These are phyloP conservation scores for Paramisgurnus dabryanus DNA, from an alignment of 2,113 vertebrate genomes.

Conservation along the genomic window DNA sequence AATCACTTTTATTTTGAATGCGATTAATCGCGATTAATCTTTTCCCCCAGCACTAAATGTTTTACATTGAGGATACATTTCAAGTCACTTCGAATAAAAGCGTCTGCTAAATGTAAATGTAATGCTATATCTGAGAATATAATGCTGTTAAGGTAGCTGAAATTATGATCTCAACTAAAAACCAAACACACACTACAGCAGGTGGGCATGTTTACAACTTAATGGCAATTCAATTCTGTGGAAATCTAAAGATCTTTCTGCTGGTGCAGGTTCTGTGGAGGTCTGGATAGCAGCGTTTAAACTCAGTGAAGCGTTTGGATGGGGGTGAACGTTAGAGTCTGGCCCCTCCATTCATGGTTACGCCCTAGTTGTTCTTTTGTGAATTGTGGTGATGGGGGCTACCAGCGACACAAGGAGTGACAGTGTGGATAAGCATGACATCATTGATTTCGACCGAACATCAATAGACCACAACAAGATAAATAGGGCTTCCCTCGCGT, in stretches of 20 bases:
- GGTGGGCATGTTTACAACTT: neutral
- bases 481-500: neutral
- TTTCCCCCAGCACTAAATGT: too few relatives aligned
- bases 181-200: too few relatives aligned
- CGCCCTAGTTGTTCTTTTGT: conserved; percentile 58
- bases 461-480: conserved; percentile 11
- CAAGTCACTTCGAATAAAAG: too few relatives aligned
- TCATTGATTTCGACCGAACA: conserved; percentile 44
- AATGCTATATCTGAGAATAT: too few relatives aligned
- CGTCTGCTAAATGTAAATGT: too few relatives aligned
- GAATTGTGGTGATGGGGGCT: conserved; percentile 35
- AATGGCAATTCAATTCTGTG: neutral
- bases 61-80: too few relatives aligned
- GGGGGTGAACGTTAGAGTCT: neutral
- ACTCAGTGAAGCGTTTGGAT: neutral
- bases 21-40: too few relatives aligned
- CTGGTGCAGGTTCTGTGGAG: neutral
- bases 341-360: conserved; percentile 45
- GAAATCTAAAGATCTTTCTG: neutral
- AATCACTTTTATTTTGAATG: too few relatives aligned
- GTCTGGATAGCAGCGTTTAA: neutral
- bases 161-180: conserved; percentile 13
- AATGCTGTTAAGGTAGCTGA: neutral
- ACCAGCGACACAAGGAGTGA: conserved; percentile 44
- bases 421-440: conserved; percentile 53